Conservation (phyloP, 1,140 invertebrate genomes). For the Drosophila insularis region DNA sequence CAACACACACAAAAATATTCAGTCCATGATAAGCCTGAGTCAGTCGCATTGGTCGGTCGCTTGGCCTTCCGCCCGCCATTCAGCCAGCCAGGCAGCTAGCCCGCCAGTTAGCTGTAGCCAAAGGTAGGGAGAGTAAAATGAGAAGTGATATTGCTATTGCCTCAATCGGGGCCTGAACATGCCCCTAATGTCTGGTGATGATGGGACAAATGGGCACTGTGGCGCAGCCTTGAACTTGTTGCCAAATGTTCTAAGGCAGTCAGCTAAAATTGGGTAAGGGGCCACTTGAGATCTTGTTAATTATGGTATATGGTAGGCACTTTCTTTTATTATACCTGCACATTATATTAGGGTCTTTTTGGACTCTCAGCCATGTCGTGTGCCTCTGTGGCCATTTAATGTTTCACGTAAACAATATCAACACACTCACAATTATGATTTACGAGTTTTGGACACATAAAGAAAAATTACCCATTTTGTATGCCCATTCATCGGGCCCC, state of each 20-base stretch:
- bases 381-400: not conserved
- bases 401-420: constrained; percentile 11
- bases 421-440: constrained; percentile 3
- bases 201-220: not conserved
- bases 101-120: constrained; percentile 31
- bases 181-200: constrained; percentile 44
- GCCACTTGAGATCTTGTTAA: not conserved
- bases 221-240: constrained; percentile 65
- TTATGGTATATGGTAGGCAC: constrained; percentile 18
- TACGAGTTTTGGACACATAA: constrained; percentile 2
- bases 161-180: constrained; percentile 72
- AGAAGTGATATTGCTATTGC: constrained; percentile 25
- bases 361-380: constrained; percentile 1
- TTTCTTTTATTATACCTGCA: constrained; percentile 18
- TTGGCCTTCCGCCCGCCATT: constrained; percentile 33
- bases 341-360: not conserved
- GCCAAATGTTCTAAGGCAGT: constrained; percentile 30
- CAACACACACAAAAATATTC: constrained; percentile 7
- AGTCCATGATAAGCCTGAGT: not conserved
- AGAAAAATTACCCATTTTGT: not conserved
- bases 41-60: not conserved
- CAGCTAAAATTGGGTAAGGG: not conserved
- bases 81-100: constrained; percentile 40
- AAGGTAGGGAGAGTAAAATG: constrained; percentile 18
- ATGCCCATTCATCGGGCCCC: constrained; percentile 24